phyloP scores from a whole-genome alignment of 2,888 invertebrate genomes.

The Amiota mariae region DNA sequence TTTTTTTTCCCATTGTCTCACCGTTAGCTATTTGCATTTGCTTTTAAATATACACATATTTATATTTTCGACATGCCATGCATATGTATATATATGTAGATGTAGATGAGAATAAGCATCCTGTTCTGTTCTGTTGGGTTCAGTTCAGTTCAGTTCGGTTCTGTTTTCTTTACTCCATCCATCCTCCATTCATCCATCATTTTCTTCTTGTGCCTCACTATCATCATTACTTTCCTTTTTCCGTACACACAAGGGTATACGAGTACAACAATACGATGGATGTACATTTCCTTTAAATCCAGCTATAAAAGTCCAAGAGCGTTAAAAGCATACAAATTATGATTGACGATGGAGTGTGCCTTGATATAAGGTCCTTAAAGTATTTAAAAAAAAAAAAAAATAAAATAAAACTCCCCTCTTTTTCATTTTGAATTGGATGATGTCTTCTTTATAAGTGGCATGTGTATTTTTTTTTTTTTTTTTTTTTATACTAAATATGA shows the following conservation, averaged over 20 bases:
- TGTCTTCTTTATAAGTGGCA: no score
- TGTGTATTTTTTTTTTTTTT: no score
- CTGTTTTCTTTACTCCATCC: not conserved
- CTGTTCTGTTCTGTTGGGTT: conserved; percentile 1
- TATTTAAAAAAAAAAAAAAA: no score
- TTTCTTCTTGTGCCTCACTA: no score
- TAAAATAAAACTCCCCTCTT: no score
- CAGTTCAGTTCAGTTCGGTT: not conserved
- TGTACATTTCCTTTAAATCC: conserved; percentile 1
- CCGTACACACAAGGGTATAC: not conserved
- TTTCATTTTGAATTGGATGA: no score
- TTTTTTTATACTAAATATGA: no score
- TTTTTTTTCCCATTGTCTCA: not conserved
- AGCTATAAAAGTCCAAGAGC: not conserved
- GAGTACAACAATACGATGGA: no score
- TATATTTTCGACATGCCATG: not conserved
- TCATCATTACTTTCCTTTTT: not conserved
- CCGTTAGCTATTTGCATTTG: not conserved
- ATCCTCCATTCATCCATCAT: no score
- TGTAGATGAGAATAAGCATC: not conserved
- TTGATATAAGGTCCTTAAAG: conserved; percentile 7
- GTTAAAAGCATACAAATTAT: conserved; percentile 7
- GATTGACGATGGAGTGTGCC: not conserved
- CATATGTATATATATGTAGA: not conserved
- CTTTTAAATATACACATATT: not conserved